These are phyloP conservation scores for Lordiphosa stackelbergi DNA, from an alignment of 1,140 invertebrate genomes.

Conservation along the genomic window DNA sequence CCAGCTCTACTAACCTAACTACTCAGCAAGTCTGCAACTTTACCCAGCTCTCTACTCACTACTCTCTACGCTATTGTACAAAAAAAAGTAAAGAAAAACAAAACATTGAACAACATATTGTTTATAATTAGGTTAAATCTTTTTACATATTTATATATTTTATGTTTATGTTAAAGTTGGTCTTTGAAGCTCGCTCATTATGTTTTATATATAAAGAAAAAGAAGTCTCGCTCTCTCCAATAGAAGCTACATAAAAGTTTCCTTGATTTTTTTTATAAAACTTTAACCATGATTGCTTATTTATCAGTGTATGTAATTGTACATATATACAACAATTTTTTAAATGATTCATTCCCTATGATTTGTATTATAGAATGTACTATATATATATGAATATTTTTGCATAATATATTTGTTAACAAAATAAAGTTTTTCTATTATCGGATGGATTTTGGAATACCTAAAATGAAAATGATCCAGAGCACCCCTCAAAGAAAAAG, in stretches of 20 bases:
- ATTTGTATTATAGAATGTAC: conserved; percentile 31
- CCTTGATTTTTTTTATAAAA: too few relatives aligned
- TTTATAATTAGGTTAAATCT: conserved; percentile 17
- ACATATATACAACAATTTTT: too few relatives aligned
- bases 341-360: conserved; percentile 26
- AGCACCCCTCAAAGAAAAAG: too few relatives aligned
- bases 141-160: conserved; percentile 13
- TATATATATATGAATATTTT: conserved; percentile 49
- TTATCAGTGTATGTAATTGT: too few relatives aligned
- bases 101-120: conserved; percentile 14
- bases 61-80: conserved; percentile 24
- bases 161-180: conserved; percentile 4
- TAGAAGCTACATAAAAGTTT: conserved; percentile 4
- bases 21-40: conserved; percentile 23
- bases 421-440: conserved; percentile 61
- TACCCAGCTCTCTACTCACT: conserved; percentile 24
- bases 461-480: too few relatives aligned
- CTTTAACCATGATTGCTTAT: too few relatives aligned
- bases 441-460: neutral
- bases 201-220: conserved; percentile 37
- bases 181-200: conserved; percentile 31
- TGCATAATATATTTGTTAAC: conserved; percentile 54
- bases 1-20: too few relatives aligned
- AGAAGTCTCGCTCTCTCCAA: conserved; percentile 1
- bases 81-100: conserved; percentile 2